Conservation (phyloP, 2,113 vertebrate genomes). For the Poicephalus gulielmi region DNA sequence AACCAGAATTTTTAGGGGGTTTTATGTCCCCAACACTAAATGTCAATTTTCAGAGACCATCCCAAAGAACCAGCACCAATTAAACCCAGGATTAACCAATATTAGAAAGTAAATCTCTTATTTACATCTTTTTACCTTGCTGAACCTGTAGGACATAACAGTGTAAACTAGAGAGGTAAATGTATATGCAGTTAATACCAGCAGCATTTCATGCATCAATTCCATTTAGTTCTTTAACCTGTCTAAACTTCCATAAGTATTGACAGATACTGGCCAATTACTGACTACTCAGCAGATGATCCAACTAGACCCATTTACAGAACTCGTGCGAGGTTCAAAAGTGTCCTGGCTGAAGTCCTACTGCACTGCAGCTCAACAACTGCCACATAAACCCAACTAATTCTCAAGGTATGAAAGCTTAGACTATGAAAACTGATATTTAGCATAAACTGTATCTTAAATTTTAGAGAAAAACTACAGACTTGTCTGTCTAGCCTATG, state of each 20-base stretch:
- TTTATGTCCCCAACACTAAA: neutral
- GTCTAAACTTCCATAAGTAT: neutral
- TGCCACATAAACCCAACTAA: neutral
- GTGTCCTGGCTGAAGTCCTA: neutral
- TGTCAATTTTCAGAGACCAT: neutral
- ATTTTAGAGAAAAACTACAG: neutral
- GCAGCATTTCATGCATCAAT: neutral
- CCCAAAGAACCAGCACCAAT: neutral
- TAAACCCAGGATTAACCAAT: neutral
- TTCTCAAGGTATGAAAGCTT: neutral
- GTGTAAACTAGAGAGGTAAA: neutral
- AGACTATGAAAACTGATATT: neutral
- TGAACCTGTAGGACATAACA: neutral
- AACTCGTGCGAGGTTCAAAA: neutral
- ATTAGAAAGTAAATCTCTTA: neutral
- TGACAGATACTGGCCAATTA: neutral
- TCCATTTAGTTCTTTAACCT: neutral
- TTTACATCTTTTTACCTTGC: neutral
- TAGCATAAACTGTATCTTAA: neutral
- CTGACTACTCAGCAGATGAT: neutral
- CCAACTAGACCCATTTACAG: neutral
- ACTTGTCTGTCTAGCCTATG: fast-evolving
- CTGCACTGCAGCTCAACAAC: neutral
- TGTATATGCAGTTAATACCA: neutral
- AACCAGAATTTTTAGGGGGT: neutral